A percentile compares a stretch with the other conserved stretches of the same genome.
Evolutionary conservation across 2,113 vertebrate species (phyloP).

Genomic region (Melospiza melodia): DNA sequence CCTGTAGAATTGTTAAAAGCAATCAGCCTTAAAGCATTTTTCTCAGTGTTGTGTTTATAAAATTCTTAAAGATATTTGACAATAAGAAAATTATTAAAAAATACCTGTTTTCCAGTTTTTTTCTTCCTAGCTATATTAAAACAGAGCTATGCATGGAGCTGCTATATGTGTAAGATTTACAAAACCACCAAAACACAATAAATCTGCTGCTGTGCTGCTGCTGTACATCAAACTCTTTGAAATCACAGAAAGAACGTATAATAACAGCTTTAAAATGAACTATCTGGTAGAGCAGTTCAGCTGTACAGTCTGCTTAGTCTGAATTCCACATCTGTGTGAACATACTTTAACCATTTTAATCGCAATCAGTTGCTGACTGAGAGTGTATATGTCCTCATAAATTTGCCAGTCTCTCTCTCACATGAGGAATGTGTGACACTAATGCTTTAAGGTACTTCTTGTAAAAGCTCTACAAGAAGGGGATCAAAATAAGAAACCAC

Average conservation of each 20-base stretch:
- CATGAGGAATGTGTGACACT: neutral
- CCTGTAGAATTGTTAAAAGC: neutral
- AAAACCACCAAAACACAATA: neutral
- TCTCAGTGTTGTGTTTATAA: neutral
- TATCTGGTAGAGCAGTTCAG: neutral
- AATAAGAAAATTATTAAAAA: neutral
- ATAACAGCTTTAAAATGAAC: conserved; percentile 34
- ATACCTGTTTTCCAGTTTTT: neutral
- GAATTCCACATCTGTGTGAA: conserved; percentile 14
- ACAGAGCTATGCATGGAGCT: neutral
- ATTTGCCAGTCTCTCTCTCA: conserved; percentile 1
- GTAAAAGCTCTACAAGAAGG: conserved; percentile 3
- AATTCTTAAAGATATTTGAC: neutral
- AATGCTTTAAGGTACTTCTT: neutral
- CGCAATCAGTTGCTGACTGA: neutral
- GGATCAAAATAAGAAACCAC: conserved; percentile 31
- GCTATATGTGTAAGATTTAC: neutral
- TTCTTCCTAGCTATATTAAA: neutral
- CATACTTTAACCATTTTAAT: conserved; percentile 13
- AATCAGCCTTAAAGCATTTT: neutral
- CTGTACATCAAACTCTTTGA: neutral
- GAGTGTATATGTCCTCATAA: neutral
- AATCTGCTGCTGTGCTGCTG: neutral
- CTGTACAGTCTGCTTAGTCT: neutral
- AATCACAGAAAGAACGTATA: neutral